Conservation (phyloP, 2,797 vertebrate genomes). For the Phrynocephalus forsythii region DNA sequence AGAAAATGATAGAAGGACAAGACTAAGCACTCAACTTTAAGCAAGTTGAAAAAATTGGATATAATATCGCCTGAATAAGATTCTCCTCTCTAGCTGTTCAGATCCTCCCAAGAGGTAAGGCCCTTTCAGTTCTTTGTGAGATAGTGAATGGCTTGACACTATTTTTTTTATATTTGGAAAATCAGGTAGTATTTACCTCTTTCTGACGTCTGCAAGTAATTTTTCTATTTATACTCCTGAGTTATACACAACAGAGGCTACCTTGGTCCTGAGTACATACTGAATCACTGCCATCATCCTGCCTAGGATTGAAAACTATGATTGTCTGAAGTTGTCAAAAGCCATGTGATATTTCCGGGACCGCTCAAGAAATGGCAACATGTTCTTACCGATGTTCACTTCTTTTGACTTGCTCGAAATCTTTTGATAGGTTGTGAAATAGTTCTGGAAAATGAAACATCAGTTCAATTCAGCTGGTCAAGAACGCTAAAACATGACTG, state of each 20-base stretch:
- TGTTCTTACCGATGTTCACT: not conserved
- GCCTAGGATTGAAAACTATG: not conserved
- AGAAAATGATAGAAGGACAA: too few species aligned
- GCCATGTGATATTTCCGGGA: too few species aligned
- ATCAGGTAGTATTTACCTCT: not conserved
- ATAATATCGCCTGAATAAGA: too few species aligned
- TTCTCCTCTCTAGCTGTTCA: not conserved
- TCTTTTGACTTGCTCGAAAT: not conserved
- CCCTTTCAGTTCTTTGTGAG: not conserved
- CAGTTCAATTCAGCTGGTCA: not conserved
- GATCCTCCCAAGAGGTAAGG: not conserved
- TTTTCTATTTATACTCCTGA: not conserved
- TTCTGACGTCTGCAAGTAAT: not conserved
- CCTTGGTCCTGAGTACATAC: not conserved
- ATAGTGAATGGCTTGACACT: not conserved
- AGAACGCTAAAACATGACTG: not conserved
- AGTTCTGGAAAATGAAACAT: not conserved
- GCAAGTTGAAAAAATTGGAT: too few species aligned
- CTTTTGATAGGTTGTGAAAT: not conserved
- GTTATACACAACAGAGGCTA: not conserved
- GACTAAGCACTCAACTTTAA: too few species aligned
- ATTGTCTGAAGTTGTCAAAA: not conserved
- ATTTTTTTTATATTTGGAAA: too few species aligned
- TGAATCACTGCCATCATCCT: not conserved
- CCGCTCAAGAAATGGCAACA: not conserved